A percentile compares a stretch with the other conserved stretches of the same genome.
phyloP scores from a whole-genome alignment of 2,113 vertebrate genomes.

The Pyrgilauda ruficollis region DNA sequence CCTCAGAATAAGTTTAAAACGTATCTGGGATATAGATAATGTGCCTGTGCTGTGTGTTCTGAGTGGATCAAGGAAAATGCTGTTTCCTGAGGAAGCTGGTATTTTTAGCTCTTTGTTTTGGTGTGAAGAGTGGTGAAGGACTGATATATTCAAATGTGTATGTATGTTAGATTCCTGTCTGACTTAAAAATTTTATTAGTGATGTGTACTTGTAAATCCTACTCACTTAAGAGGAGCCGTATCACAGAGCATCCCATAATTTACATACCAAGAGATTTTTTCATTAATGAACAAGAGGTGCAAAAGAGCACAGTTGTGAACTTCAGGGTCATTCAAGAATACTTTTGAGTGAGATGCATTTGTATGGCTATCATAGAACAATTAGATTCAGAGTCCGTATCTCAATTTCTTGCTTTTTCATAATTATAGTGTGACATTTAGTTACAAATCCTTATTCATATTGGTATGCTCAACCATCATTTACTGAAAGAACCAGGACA shows the following conservation, averaged over 20 bases:
- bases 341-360: constrained; percentile 15
- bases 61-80: background rate
- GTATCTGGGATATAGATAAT: background rate
- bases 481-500: constrained; percentile 51
- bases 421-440: constrained; percentile 48
- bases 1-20: background rate
- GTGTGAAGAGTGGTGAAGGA: background rate
- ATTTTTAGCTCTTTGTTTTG: background rate
- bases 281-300: background rate
- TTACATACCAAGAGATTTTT: background rate
- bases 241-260: background rate
- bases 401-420: constrained; percentile 41
- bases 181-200: background rate
- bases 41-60: background rate
- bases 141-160: background rate
- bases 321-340: constrained; percentile 26
- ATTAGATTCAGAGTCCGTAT: constrained; percentile 56
- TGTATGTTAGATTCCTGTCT: background rate
- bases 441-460: constrained; percentile 43
- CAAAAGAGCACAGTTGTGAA: background rate
- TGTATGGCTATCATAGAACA: constrained; percentile 20
- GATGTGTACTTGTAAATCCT: background rate
- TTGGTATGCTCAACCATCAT: constrained; percentile 45
- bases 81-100: background rate
- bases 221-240: background rate